Conservation (phyloP, 2,113 vertebrate genomes). For the Vanacampus margaritifer region DNA sequence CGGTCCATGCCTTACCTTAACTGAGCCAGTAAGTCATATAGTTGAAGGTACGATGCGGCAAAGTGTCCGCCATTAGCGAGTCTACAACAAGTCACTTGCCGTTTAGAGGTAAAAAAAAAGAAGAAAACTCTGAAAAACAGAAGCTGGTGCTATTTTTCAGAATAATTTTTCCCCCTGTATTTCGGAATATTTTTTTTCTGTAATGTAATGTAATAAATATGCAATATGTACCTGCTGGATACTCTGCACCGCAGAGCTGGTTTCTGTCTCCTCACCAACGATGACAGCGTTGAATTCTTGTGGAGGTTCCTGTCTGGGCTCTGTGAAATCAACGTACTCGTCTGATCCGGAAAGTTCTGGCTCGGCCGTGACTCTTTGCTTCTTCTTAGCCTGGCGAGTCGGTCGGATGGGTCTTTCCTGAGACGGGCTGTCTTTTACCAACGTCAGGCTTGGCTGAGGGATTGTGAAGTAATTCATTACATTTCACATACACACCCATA, state of each 20-base stretch:
- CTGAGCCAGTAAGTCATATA: no score
- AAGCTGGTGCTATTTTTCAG: no score
- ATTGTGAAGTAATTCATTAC: neutral
- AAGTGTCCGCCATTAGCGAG: no score
- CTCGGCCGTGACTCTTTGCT: conserved; percentile 73
- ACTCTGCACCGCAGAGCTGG: conserved; percentile 92
- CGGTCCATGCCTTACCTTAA: no score
- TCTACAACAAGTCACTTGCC: no score
- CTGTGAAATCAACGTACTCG: conserved; percentile 80
- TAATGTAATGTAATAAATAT: no score
- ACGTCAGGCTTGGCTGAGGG: conserved; percentile 78
- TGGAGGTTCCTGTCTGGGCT: conserved; percentile 64
- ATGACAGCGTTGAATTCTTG: conserved; percentile 72
- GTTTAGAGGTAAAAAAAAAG: no score
- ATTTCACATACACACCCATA: neutral
- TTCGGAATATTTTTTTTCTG: no score
- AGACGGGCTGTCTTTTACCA: conserved; percentile 78
- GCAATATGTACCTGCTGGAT: conserved; percentile 84
- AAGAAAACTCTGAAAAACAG: no score
- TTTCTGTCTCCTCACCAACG: conserved; percentile 91
- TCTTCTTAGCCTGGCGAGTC: conserved; percentile 73
- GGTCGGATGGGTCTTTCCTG: conserved; percentile 74
- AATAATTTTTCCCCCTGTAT: no score
- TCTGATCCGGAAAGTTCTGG: conserved; percentile 76
- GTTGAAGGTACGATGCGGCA: no score